phyloP scores from a whole-genome alignment of 2,888 invertebrate species.

The Allygus modestus region DNA sequence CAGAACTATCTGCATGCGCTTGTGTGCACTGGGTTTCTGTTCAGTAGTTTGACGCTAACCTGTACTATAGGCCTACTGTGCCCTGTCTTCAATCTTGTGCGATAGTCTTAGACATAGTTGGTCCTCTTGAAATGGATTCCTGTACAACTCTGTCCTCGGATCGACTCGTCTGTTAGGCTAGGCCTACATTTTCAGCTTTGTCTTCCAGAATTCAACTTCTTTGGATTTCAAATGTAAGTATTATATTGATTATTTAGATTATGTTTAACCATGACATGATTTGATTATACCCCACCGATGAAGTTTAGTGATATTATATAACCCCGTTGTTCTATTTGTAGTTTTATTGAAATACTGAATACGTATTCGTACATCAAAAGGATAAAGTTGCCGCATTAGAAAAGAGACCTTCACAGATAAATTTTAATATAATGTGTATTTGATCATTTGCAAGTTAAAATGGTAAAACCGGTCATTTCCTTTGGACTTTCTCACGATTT shows the following conservation, averaged over 20 bases:
- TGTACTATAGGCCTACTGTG: constrained; percentile 51
- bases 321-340: too few species aligned
- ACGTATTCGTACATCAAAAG: too few species aligned
- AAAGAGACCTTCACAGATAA: too few species aligned
- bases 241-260: not conserved
- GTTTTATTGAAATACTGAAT: too few species aligned
- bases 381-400: too few species aligned
- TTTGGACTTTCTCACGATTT: too few species aligned
- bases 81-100: constrained; percentile 11
- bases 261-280: too few species aligned
- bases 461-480: too few species aligned
- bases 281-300: too few species aligned
- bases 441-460: too few species aligned
- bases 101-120: constrained; percentile 7
- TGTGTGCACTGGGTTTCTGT: not conserved
- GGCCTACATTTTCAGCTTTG: not conserved
- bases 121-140: constrained; percentile 55
- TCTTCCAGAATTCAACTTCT: not conserved
- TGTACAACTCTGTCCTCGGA: not conserved
- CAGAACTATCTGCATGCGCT: constrained; percentile 32
- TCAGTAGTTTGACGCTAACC: constrained; percentile 11
- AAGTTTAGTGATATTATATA: too few species aligned
- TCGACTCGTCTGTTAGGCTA: not conserved
- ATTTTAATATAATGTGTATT: too few species aligned
- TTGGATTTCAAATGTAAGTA: constrained; percentile 10